These are phyloP conservation scores for Desmophyllum pertusum DNA, from an alignment of 92 coral and sea anemone genomes.

Conservation along the genomic window DNA sequence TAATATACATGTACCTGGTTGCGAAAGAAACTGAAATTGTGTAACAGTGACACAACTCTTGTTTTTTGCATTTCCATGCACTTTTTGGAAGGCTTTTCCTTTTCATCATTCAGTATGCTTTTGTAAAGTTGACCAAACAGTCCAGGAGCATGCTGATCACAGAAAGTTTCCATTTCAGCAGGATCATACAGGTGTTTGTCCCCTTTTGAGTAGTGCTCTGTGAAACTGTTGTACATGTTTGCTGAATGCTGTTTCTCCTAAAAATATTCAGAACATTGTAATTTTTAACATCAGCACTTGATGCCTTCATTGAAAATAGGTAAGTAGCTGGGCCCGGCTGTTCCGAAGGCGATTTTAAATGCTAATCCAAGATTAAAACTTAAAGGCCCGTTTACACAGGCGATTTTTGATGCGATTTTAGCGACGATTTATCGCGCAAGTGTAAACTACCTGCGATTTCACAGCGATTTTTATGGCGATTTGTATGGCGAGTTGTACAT, in stretches of 20 bases:
- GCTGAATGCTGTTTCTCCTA: conserved; percentile 1
- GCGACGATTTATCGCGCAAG: no score
- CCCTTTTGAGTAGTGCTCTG: conserved; percentile 14
- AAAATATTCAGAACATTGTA: conserved; percentile 1
- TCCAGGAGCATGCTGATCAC: conserved; percentile 14
- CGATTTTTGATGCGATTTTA: no score
- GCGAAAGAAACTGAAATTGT: conserved; percentile 17
- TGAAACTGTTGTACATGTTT: conserved; percentile 17
- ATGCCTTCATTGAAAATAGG: not conserved
- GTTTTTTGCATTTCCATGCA: not conserved
- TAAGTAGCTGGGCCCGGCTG: no score
- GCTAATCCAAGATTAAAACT: no score
- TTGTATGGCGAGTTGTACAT: no score
- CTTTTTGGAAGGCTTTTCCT: conserved; percentile 20
- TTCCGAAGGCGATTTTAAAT: no score
- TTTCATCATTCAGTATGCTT: conserved; percentile 14
- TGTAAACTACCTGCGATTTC: no score
- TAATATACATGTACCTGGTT: not conserved
- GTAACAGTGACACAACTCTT: conserved; percentile 24
- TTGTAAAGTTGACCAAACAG: conserved; percentile 13
- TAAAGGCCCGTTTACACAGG: no score
- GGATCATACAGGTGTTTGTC: conserved; percentile 11
- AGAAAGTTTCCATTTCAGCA: conserved; percentile 14
- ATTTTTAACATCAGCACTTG: not conserved
- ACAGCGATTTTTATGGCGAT: no score